These are phyloP conservation scores for Germaria angustata DNA, from an alignment of 2,888 invertebrate species.

Conservation along the genomic window DNA sequence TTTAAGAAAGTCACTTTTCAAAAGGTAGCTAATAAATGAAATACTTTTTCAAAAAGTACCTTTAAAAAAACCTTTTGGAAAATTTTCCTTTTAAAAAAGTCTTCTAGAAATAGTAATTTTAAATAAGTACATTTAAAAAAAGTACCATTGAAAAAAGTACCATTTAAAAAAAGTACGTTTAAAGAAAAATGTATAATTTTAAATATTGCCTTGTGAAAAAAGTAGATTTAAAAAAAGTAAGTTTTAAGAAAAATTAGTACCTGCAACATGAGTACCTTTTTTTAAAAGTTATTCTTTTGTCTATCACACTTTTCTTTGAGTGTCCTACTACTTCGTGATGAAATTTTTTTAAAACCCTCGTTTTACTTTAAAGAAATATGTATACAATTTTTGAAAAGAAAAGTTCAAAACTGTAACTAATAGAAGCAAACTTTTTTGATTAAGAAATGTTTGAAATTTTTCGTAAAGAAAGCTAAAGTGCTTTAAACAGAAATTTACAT, in stretches of 20 bases:
- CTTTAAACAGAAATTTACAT: conserved; percentile 6
- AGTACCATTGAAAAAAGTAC: too few species aligned
- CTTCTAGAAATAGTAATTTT: too few species aligned
- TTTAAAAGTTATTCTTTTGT: neutral
- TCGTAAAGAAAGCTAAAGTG: neutral
- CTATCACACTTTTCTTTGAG: neutral
- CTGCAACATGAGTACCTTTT: too few species aligned
- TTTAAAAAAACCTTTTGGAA: neutral
- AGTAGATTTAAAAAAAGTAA: too few species aligned
- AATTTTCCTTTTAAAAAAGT: too few species aligned
- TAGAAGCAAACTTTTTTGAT: neutral
- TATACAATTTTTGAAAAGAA: neutral
- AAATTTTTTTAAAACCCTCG: neutral
- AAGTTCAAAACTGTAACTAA: neutral
- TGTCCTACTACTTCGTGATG: neutral
- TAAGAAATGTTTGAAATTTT: conserved; percentile 17
- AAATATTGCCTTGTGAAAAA: too few species aligned
- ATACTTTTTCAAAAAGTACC: neutral
- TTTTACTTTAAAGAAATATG: neutral
- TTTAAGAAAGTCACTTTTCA: too few species aligned
- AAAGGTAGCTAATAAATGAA: neutral
- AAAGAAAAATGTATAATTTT: too few species aligned
- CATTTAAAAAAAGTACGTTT: too few species aligned
- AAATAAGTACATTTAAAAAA: too few species aligned
- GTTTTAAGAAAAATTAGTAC: too few species aligned